These are phyloP conservation scores for Taxidea taxus DNA, from an alignment of 2,113 vertebrate genomes.

Conservation along the genomic window DNA sequence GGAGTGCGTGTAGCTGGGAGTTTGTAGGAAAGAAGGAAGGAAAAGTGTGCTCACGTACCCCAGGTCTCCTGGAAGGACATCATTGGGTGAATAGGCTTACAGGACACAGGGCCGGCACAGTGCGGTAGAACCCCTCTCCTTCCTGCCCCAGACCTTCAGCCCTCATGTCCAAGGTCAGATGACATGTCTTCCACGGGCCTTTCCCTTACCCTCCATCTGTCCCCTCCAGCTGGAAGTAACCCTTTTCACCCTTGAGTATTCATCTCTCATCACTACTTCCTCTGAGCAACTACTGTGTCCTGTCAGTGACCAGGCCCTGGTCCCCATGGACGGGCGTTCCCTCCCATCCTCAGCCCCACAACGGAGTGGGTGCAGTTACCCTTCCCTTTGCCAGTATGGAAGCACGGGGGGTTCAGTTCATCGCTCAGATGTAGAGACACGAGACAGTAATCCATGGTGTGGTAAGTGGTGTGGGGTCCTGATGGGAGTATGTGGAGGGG, in stretches of 20 bases:
- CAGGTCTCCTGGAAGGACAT: background rate
- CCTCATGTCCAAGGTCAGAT: background rate
- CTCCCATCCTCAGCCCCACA: background rate
- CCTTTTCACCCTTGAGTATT: fast-evolving
- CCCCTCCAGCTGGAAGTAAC: background rate
- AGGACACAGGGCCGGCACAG: fast-evolving
- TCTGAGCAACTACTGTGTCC: background rate
- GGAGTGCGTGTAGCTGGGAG: too few species aligned
- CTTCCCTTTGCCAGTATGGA: background rate
- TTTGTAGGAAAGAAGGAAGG: background rate
- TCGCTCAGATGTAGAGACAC: background rate
- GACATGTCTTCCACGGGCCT: background rate
- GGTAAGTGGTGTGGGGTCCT: fast-evolving
- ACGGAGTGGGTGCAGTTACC: fast-evolving
- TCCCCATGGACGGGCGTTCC: background rate
- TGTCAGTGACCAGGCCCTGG: too few species aligned
- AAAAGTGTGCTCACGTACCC: background rate
- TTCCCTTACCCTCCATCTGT: background rate
- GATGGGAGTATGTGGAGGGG: fast-evolving
- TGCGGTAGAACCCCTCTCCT: fast-evolving
- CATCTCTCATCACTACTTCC: background rate
- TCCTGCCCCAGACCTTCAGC: background rate
- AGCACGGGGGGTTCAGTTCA: background rate
- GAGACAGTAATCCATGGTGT: fast-evolving
- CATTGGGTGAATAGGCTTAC: background rate